phyloP scores from a whole-genome alignment of 2,888 invertebrate species.

The Idaea dimidiata region DNA sequence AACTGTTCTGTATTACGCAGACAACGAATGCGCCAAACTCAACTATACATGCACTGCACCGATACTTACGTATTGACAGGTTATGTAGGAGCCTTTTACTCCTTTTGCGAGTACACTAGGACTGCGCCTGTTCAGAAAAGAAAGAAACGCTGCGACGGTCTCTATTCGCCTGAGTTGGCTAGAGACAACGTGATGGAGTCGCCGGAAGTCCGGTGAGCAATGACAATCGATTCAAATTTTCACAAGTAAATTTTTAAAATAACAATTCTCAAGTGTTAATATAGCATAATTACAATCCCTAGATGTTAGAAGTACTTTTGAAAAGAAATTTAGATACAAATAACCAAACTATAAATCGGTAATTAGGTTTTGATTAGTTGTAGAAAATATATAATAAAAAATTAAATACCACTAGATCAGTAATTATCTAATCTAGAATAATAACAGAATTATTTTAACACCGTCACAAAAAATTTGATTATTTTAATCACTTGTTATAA shows the following conservation, averaged over 20 bases:
- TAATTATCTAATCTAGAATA: constrained; percentile 27
- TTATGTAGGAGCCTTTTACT: constrained; percentile 82
- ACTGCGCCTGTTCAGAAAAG: constrained; percentile 81
- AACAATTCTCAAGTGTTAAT: constrained; percentile 1
- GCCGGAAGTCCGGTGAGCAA: constrained; percentile 72
- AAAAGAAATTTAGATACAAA: background rate
- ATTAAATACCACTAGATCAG: constrained; percentile 28
- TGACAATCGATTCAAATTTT: constrained; percentile 51
- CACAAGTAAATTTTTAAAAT: constrained; percentile 28
- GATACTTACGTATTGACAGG: constrained; percentile 80
- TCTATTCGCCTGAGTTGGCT: constrained; percentile 77
- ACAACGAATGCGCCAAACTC: constrained; percentile 39
- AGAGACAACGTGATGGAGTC: constrained; percentile 63
- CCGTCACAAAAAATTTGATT: constrained; percentile 68
- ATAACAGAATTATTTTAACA: constrained; percentile 54
- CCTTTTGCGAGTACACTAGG: constrained; percentile 79
- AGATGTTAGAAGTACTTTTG: background rate
- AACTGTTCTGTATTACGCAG: constrained; percentile 32
- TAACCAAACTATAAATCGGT: background rate
- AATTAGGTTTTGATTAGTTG: background rate
- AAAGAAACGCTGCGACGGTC: constrained; percentile 76
- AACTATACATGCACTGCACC: constrained; percentile 49
- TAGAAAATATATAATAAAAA: constrained; percentile 19
- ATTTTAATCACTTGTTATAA: constrained; percentile 55
- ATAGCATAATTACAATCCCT: background rate